Conservation (phyloP, 1,140 invertebrate genomes). For the Lepidurus arcticus region DNA sequence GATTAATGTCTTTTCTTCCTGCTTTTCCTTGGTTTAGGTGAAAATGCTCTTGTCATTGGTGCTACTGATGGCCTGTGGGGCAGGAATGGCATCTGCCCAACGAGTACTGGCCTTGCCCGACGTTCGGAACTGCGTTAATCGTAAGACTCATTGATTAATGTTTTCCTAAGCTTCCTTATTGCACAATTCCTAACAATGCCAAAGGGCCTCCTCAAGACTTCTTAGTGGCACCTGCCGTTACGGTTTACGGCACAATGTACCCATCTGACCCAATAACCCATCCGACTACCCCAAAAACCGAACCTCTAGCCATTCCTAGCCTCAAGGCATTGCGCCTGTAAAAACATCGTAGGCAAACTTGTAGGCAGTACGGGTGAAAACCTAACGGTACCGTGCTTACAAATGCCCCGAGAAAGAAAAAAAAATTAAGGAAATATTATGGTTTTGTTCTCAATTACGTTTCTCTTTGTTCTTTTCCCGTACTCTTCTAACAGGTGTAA, state of each 20-base stretch:
- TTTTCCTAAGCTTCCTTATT: slow-evolving; percentile 29
- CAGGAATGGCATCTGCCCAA: slow-evolving; percentile 65
- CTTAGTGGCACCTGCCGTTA: neutral
- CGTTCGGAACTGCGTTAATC: slow-evolving; percentile 76
- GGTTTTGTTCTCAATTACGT: slow-evolving; percentile 36
- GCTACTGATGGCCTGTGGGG: slow-evolving; percentile 57
- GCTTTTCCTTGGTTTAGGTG: neutral
- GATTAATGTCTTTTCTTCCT: neutral
- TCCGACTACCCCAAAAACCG: neutral
- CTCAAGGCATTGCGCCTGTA: neutral
- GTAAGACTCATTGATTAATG: slow-evolving; percentile 53
- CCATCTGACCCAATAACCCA: slow-evolving; percentile 18
- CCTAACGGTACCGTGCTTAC: neutral
- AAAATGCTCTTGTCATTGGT: slow-evolving; percentile 35
- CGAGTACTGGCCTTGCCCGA: slow-evolving; percentile 76
- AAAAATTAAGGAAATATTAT: neutral
- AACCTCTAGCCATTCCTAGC: neutral
- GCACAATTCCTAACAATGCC: slow-evolving; percentile 19
- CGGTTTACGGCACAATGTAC: slow-evolving; percentile 6
- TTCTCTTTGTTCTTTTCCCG: slow-evolving; percentile 37
- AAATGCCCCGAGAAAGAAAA: neutral
- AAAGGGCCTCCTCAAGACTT: slow-evolving; percentile 17
- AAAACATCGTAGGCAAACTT: neutral
- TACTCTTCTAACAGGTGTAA: slow-evolving; percentile 56
- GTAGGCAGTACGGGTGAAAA: neutral